Evolutionary conservation across 1,140 invertebrate genomes (phyloP), one percentile per base, ranked within the genome.

Genomic region (Babylonia areolata): DNA sequence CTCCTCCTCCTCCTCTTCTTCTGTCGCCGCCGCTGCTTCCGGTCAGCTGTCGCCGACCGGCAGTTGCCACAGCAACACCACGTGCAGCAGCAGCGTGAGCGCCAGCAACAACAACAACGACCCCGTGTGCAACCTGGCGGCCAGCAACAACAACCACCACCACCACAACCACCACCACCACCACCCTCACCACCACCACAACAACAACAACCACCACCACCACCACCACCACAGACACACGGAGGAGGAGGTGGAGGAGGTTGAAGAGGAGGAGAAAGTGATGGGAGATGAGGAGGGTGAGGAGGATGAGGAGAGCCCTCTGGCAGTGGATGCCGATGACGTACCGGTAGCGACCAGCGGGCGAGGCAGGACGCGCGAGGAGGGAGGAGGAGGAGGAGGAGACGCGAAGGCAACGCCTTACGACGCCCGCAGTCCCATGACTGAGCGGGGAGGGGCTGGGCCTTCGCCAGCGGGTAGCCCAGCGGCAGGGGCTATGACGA

Each of bases 11-110:
- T n/a, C n/a, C n/a, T n/a, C n/a, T n/a, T n/a, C n/a, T n/a, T n/a
- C n/a, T n/a, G n/a, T n/a, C n/a, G n/a, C n/a, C n/a, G n/a, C n/a
- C n/a, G n/a, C n/a, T n/a, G 64, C 28, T 6, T 3, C 82, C 39
- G 82, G 23, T 11, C 69, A 64, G 40, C 37, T 73, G 6, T 73
- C 82, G 0, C 64, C 64, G 28, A 37, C 54, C 15, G 81, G 54
- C 33, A 84, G 82, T 46, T 84, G 82, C 39, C 64, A 84, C 39
- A 84, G 82, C 82, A 84, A 84, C 82, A 58, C 28, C 82, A 84
- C 64, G 64, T 31, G 39, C 40, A 46, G 39, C 64, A 33, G 33
- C 82, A 80, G 40, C 40, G 6, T 80, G 35, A 81, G 80, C 80
- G 78, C 3, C 20, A 39, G 17, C 3, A 15, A 28, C 75, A 31